These are phyloP conservation scores for Agrotis exclamationis DNA, from an alignment of 2,888 invertebrate genomes.

Conservation along the genomic window DNA sequence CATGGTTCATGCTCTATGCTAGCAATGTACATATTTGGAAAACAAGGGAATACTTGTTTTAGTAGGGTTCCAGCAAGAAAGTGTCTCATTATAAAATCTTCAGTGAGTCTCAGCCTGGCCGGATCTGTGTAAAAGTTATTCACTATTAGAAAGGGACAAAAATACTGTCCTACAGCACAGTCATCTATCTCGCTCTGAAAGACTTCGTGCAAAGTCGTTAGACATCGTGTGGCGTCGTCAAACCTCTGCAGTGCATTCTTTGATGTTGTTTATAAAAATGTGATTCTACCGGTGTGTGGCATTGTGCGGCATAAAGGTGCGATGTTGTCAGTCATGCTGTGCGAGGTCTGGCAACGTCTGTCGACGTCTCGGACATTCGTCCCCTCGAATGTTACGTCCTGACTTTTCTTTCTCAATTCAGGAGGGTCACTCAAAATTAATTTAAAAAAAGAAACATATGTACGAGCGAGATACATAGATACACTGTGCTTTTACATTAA, in stretches of 20 bases:
- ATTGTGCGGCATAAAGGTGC: too few relatives aligned
- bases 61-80: conserved; percentile 97
- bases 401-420: neutral
- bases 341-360: conserved; percentile 9
- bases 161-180: conserved; percentile 19
- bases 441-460: neutral
- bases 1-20: conserved; percentile 54
- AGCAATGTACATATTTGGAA: conserved; percentile 50
- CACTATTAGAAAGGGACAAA: conserved; percentile 17
- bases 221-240: neutral
- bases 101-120: conserved; percentile 92
- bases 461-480: conserved; percentile 4
- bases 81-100: conserved; percentile 97
- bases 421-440: neutral
- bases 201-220: neutral
- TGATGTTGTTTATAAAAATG: too few relatives aligned
- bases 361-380: neutral
- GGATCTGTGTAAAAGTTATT: conserved; percentile 83
- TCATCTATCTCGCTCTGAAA: neutral
- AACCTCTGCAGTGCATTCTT: neutral
- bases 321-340: neutral
- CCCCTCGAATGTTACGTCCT: neutral
- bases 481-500: conserved; percentile 6
- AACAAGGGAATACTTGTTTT: conserved; percentile 90
- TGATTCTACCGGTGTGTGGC: too few relatives aligned